Base-by-base conservation (phyloP, 2,113 vertebrate species). In the Psilopsiagon aurifrons region DNA sequence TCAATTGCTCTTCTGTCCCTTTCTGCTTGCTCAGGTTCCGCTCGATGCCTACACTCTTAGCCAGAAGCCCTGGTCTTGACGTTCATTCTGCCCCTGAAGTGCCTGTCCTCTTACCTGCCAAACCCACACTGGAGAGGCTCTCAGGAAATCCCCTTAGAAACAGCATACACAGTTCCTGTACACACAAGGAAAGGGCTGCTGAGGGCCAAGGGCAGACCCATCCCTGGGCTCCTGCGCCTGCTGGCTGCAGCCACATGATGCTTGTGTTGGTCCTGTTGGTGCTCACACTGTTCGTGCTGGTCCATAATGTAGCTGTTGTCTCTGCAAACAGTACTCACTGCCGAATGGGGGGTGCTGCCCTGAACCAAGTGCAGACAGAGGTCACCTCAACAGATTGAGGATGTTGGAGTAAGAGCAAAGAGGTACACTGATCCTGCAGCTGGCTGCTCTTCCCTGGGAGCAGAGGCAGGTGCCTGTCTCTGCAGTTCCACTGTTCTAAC, bases 71-170 rank as follows among this genome's bases (percentile, higher is more conserved):
- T 55, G 59, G 84, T 88, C 92, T 96, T 97, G 95, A 96, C 80
- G 63, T 95, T 97, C 95, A 95, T 52, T 84, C 91, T 55, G 28
- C 11, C 43, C 24, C 64, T 94, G 63, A 94, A 97, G 90, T 79
- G 55, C 63, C 63, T 88, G 84, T 92, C 90, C 70, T 95, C 78
- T 95, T 64, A 83, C 63, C 71, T 94, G 90, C 90, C 92, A 95
- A 96, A 67, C 78, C 80, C 80, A 96, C 39, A 37, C 83, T 87
- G 75, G 92, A 97, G 92, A 47, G 79, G 83, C 77, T 92, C 96
- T 95, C 47, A 60, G 54, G 44, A 95, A 96, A 94, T 54, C 91
- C 74, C 95, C 96, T 95, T 97, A 78, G 96, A 92, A 96, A 96
- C 94, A 82, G 91, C 96, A 93, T 33, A 87, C 63, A 83, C 46